A percentile compares a stretch with the other conserved stretches of the same genome.
These are phyloP conservation scores for Pecten maximus DNA, from an alignment of 2,888 invertebrate genomes.

Conservation along the genomic window DNA sequence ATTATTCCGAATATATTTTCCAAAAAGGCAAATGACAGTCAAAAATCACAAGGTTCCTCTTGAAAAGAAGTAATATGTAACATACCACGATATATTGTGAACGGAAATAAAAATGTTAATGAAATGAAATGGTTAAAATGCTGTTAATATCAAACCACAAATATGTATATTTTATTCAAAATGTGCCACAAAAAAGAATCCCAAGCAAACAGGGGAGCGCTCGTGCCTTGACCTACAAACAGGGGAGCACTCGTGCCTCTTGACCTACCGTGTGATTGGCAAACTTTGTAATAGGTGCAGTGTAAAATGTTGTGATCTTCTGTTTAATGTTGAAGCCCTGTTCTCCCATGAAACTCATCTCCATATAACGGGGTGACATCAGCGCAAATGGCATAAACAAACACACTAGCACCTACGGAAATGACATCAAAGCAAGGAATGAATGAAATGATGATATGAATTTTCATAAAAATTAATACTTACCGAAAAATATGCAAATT, in stretches of 20 bases:
- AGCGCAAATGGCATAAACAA: conserved; percentile 68
- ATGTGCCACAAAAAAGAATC: background rate
- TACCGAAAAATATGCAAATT: background rate
- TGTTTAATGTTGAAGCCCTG: conserved; percentile 64
- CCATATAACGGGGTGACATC: conserved; percentile 60
- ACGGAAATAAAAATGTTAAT: background rate
- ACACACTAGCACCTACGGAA: conserved; percentile 67
- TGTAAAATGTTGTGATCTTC: conserved; percentile 79
- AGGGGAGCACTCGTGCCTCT: background rate
- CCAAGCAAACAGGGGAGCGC: background rate
- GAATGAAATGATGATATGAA: background rate
- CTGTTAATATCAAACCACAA: background rate
- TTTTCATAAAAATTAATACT: background rate
- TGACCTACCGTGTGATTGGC: conserved; percentile 74
- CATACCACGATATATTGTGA: background rate
- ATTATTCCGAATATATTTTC: background rate
- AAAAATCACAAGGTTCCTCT: background rate
- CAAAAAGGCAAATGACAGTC: background rate
- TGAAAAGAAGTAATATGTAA: no score
- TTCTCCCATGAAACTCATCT: conserved; percentile 62
- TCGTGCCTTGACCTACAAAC: background rate
- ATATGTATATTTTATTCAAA: background rate
- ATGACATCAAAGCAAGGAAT: background rate
- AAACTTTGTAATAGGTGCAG: conserved; percentile 81
- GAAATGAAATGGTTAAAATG: background rate